These are phyloP conservation scores for Mormyrus proboscirostris DNA, from an alignment of 2,797 vertebrate species.

Conservation along the genomic window DNA sequence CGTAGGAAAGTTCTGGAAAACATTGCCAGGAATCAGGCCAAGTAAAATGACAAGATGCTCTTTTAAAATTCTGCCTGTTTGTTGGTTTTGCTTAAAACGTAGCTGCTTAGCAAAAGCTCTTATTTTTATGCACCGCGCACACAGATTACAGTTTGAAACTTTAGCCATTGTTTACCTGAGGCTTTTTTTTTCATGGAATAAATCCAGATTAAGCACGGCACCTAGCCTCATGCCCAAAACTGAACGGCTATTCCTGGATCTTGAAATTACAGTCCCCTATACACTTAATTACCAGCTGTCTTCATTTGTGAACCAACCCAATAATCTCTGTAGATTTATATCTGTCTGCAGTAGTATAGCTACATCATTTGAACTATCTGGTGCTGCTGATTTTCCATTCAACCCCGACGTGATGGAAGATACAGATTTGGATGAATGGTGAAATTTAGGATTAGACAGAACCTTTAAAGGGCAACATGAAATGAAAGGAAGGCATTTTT, in stretches of 20 bases:
- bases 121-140: neutral
- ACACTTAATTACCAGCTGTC: neutral
- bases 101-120: neutral
- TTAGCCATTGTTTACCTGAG: neutral
- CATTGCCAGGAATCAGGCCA: neutral
- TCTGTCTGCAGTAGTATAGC: neutral
- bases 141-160: neutral
- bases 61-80: neutral
- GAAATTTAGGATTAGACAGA: neutral
- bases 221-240: neutral
- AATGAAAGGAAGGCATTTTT: neutral
- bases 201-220: neutral
- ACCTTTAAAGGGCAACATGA: neutral
- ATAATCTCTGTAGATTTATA: constrained; percentile 5
- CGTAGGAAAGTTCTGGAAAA: neutral
- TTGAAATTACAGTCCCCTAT: neutral
- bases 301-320: neutral
- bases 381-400: neutral
- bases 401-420: neutral
- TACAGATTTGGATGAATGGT: neutral
- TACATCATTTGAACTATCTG: neutral
- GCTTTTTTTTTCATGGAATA: neutral
- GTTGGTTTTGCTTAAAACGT: neutral
- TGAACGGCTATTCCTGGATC: neutral
- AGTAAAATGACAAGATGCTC: neutral